A percentile compares a stretch with the other conserved stretches of the same genome.
These are phyloP conservation scores for Bolinopsis microptera DNA, from an alignment of 37 sponge, comb jelly and placozoan species.

Conservation along the genomic window DNA sequence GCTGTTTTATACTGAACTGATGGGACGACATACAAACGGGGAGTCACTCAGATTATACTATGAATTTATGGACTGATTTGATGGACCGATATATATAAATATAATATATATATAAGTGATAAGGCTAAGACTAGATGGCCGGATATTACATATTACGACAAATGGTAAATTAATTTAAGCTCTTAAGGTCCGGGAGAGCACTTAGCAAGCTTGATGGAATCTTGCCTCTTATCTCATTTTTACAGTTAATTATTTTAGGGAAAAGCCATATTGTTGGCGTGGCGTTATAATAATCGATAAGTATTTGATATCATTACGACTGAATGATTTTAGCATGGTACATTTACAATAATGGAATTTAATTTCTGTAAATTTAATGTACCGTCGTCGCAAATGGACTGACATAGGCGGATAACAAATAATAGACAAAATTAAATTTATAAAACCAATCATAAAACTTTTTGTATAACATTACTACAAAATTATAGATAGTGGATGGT, in stretches of 20 bases:
- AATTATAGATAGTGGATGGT: constrained; percentile 20
- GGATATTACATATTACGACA: no score
- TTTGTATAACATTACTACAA: neutral
- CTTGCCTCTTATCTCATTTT: neutral
- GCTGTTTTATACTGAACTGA: neutral
- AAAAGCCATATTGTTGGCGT: neutral
- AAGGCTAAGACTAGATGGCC: no score
- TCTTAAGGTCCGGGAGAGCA: no score
- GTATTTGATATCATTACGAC: neutral
- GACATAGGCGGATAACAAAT: neutral
- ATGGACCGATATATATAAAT: no score
- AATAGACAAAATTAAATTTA: constrained; percentile 8
- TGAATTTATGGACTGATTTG: no score
- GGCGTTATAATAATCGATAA: neutral
- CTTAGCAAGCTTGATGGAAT: neutral
- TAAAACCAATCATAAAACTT: constrained; percentile 39
- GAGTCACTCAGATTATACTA: no score
- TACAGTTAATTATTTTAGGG: neutral
- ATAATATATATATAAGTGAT: no score
- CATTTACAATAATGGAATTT: neutral
- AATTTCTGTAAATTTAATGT: no score
- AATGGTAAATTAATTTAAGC: no score
- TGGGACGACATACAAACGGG: neutral
- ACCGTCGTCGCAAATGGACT: no score
- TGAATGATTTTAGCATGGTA: neutral